Evolutionary conservation across 2,797 vertebrate genomes (phyloP).

Genomic region (Rhynchonycteris naso): DNA sequence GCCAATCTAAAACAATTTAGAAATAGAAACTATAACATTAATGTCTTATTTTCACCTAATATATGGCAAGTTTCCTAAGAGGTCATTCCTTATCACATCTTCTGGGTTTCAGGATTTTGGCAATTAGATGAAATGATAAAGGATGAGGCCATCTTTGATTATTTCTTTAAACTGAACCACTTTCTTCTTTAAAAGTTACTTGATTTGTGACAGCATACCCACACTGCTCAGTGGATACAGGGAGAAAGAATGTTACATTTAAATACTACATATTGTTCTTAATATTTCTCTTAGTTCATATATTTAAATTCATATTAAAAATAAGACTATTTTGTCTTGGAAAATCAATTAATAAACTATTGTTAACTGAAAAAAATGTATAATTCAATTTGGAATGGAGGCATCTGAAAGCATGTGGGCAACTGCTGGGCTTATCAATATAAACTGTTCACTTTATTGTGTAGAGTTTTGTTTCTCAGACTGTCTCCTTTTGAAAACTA

Average conservation of each 20-base stretch:
- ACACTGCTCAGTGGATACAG: background rate
- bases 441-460: background rate
- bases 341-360: background rate
- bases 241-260: background rate
- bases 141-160: background rate
- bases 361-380: background rate
- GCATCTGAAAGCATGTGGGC: background rate
- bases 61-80: background rate
- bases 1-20: background rate
- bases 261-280: background rate
- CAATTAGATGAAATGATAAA: background rate
- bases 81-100: too few relatives aligned
- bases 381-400: background rate
- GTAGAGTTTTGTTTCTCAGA: background rate
- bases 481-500: background rate
- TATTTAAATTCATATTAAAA: background rate
- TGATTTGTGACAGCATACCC: background rate
- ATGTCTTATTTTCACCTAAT: background rate
- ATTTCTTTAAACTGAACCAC: background rate
- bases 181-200: background rate
- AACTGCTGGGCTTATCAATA: background rate
- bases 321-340: background rate
- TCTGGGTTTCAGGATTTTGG: background rate
- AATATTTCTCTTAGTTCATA: background rate
- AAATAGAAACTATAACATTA: background rate